Evolutionary conservation across 2,113 vertebrate species (phyloP).

Genomic region (Colossoma macropomum): DNA sequence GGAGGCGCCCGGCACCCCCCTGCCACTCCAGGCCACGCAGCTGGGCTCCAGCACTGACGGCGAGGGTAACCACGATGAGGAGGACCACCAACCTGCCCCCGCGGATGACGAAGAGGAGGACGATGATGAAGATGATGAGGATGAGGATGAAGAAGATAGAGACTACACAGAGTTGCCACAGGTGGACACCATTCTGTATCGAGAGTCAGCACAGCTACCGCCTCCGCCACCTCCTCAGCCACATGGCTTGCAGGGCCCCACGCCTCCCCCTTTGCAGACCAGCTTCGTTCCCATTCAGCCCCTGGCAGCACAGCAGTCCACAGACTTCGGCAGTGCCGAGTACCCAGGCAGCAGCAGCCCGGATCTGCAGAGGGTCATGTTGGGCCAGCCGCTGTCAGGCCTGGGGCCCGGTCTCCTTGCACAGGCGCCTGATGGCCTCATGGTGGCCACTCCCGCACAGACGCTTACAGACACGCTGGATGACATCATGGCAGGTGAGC

Average conservation of each 20-base stretch:
- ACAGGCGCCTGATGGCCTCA: constrained; percentile 90
- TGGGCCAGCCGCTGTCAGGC: constrained; percentile 89
- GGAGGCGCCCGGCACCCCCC: constrained; percentile 61
- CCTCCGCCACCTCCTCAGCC: constrained; percentile 76
- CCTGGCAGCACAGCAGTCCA: constrained; percentile 81
- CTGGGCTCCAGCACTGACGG: constrained; percentile 84
- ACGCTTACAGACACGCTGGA: constrained; percentile 99
- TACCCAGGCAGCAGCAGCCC: constrained; percentile 88
- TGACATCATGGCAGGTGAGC: constrained; percentile 98
- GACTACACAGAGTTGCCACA: constrained; percentile 92
- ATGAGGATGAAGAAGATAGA: constrained; percentile 87
- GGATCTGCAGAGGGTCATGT: constrained; percentile 92
- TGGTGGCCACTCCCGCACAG: constrained; percentile 92
- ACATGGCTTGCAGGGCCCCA: constrained; percentile 67
- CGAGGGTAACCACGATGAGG: constrained; percentile 78
- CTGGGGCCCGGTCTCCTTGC: constrained; percentile 92
- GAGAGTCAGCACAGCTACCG: constrained; percentile 79
- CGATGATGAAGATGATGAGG: constrained; percentile 85
- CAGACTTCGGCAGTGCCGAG: constrained; percentile 89
- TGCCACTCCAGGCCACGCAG: constrained; percentile 70
- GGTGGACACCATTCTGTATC: constrained; percentile 88
- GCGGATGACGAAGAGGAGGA: constrained; percentile 72
- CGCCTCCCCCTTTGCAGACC: constrained; percentile 77
- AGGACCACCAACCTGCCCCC: constrained; percentile 63
- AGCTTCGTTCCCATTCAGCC: constrained; percentile 92